phyloP scores from a whole-genome alignment of 2,888 invertebrate genomes.

The Venustoraphidia nigricollis region DNA sequence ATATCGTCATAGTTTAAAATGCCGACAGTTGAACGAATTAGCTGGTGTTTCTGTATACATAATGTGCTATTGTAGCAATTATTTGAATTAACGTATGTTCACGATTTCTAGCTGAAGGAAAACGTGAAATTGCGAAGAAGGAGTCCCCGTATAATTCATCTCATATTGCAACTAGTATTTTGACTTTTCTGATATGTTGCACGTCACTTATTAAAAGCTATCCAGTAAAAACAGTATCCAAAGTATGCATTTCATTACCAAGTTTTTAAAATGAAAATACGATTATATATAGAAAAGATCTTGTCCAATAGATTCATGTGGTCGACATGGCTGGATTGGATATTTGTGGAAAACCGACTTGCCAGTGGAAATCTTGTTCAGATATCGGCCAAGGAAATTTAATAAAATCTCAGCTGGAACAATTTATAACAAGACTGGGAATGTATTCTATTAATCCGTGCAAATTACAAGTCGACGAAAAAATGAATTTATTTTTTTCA shows the following conservation, averaged over 20 bases:
- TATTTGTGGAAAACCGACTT: constrained; percentile 19
- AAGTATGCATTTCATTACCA: constrained; percentile 14
- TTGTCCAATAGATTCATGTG: constrained; percentile 25
- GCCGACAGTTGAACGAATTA: too few relatives aligned
- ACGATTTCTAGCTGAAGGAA: constrained; percentile 22
- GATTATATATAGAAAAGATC: too few relatives aligned
- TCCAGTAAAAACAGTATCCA: constrained; percentile 15
- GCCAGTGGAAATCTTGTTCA: constrained; percentile 19
- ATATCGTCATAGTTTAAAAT: too few relatives aligned
- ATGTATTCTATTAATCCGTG: constrained; percentile 13
- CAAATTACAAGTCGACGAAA: constrained; percentile 16
- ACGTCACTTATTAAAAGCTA: constrained; percentile 16
- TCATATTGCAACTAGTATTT: constrained; percentile 24
- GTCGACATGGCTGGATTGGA: constrained; percentile 30
- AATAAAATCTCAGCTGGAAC: constrained; percentile 25
- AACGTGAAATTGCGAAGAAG: constrained; percentile 19
- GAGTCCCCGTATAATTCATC: constrained; percentile 19
- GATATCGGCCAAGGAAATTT: constrained; percentile 27
- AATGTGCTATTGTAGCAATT: too few relatives aligned
- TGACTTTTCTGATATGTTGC: constrained; percentile 23
- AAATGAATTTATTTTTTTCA: constrained; percentile 23
- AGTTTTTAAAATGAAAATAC: too few relatives aligned
- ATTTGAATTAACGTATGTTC: constrained; percentile 2
- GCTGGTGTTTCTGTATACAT: too few relatives aligned
- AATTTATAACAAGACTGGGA: constrained; percentile 19